Base-by-base conservation (phyloP, 2,797 vertebrate species). In the Cephalopachus bancanus region DNA sequence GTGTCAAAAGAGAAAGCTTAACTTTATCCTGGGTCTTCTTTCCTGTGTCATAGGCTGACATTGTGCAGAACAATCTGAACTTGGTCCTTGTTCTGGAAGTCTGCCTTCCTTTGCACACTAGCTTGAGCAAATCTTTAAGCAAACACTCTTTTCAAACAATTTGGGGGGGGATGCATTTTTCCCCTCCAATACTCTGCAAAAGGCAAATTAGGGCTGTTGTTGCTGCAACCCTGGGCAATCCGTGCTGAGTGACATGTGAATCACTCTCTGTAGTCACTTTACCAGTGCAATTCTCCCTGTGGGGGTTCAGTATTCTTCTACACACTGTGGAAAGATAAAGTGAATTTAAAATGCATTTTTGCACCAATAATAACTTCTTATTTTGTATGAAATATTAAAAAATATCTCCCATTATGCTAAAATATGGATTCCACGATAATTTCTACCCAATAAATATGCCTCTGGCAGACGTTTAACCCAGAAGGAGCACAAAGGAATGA, bases 381-480 rank as follows among this genome's bases (percentile, higher is more conserved):
- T 75, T 96, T 94, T 44, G 10, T 93, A 78, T 83, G 67, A 92
- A 97, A 92, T 89, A 95, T 94, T 90, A 94, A 94, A 96, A 93
- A 65, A 74, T 15, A 65, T 69, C 72, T 96, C 53, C 49, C 33
- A 64, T 93, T 91, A 87, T 22, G 16, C n/a, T 91, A 51, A 97
- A 92, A 88, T 95, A 85, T 72, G 51, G 49, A 65, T 76, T 37
- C 51, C 67, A 79, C 51, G 91, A 91, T 92, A 64, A 94, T 93
- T 91, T 95, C 65, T 71, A 96, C 33, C 7, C 11, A 95, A 83
- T 65, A 97, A 93, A 92, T 85, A 91, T 74, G 57, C n/a, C 59
- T 30, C 81, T 62, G 24, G 89, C 65, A 97, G 74, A 91, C 94
- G 44, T 26, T 85, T 91, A 89, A 89, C 26, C 62, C 79, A 91